phyloP scores from a whole-genome alignment of 2,888 invertebrate genomes.

The Drosophila subquinaria region DNA sequence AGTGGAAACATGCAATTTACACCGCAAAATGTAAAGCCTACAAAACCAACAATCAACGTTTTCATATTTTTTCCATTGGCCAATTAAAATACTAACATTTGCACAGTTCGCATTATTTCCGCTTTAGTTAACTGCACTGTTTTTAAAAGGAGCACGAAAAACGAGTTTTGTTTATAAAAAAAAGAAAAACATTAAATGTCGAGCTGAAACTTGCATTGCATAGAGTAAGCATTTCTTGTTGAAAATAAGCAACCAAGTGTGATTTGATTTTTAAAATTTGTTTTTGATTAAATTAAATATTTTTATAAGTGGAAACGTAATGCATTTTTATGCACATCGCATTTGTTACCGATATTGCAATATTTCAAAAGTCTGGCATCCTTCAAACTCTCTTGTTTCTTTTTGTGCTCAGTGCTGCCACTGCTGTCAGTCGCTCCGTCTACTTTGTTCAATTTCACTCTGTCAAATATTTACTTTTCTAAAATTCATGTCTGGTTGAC shows the following conservation, averaged over 20 bases:
- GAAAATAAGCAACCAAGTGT: not conserved
- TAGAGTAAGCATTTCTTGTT: constrained; percentile 4
- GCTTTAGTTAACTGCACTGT: constrained; percentile 54
- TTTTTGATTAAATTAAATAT: not conserved
- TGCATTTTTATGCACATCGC: not conserved
- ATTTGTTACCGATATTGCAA: constrained; percentile 13
- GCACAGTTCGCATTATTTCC: constrained; percentile 63
- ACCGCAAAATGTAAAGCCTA: constrained; percentile 28
- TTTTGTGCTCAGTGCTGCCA: constrained; percentile 3
- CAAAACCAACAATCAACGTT: constrained; percentile 14
- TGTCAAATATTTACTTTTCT: not conserved
- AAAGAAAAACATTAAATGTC: not conserved
- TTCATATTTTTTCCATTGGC: constrained; percentile 45
- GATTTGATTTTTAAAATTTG: not conserved
- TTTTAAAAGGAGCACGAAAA: constrained; percentile 38
- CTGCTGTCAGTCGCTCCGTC: not conserved
- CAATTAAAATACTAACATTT: constrained; percentile 71
- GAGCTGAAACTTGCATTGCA: constrained; percentile 17
- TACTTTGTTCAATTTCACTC: not conserved
- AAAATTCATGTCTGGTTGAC: not conserved
- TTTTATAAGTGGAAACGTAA: not conserved
- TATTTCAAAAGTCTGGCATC: constrained; percentile 6
- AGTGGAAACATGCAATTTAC: constrained; percentile 39
- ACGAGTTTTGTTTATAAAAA: constrained; percentile 19
- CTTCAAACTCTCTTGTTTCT: not conserved